phyloP scores from a whole-genome alignment of 1,140 invertebrate species.

The Polyergus mexicanus region DNA sequence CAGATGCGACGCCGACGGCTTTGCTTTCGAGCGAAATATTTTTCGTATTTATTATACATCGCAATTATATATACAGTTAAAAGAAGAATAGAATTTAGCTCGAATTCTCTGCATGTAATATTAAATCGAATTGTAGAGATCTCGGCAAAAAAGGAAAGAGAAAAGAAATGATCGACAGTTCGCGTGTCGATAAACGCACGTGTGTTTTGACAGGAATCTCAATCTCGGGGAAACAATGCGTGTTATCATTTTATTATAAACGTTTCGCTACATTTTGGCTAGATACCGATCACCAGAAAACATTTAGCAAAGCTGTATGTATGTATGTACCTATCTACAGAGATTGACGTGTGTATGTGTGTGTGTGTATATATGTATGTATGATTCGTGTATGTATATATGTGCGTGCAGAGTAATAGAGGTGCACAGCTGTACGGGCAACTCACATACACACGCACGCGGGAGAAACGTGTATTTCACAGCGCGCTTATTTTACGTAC shows the following conservation, averaged over 20 bases:
- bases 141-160: not conserved
- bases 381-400: slow-evolving; percentile 42
- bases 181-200: not conserved
- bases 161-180: slow-evolving; percentile 17
- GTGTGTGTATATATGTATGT: slow-evolving; percentile 68
- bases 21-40: slow-evolving; percentile 15
- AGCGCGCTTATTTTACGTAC: slow-evolving; percentile 60
- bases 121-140: not conserved
- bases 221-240: slow-evolving; percentile 82
- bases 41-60: slow-evolving; percentile 28
- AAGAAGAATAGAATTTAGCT: not conserved
- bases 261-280: slow-evolving; percentile 85
- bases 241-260: slow-evolving; percentile 87
- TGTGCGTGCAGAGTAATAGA: slow-evolving; percentile 58
- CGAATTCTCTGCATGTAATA: too few relatives aligned
- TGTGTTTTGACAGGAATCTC: slow-evolving; percentile 70
- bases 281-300: slow-evolving; percentile 86
- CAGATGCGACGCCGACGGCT: not conserved
- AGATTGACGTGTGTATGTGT: slow-evolving; percentile 73
- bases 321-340: slow-evolving; percentile 86
- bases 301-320: slow-evolving; percentile 85
- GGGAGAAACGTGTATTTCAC: slow-evolving; percentile 40
- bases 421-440: slow-evolving; percentile 70
- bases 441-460: slow-evolving; percentile 24
- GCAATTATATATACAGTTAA: slow-evolving; percentile 12